phyloP scores from a whole-genome alignment of 92 coral and sea anemone genomes.

The Parazoanthus swiftii region DNA sequence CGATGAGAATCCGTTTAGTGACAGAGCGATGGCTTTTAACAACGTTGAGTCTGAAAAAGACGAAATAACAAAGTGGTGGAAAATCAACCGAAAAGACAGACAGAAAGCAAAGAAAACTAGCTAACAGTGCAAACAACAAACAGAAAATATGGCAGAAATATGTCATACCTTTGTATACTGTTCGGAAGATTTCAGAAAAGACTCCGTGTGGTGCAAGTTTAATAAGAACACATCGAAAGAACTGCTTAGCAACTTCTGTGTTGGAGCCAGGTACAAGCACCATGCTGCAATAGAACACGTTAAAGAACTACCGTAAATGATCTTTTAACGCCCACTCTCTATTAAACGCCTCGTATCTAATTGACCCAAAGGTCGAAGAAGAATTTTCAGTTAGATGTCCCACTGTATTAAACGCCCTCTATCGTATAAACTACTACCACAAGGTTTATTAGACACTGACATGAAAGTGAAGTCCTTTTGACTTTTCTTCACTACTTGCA shows the following conservation, averaged over 20 bases:
- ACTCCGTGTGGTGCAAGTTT: constrained; percentile 97
- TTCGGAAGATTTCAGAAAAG: constrained; percentile 93
- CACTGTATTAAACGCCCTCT: no score
- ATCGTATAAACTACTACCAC: no score
- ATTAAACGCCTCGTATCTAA: no score
- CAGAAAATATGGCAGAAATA: background rate
- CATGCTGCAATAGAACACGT: constrained; percentile 54
- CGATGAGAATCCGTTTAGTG: constrained; percentile 85
- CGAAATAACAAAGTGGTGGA: background rate
- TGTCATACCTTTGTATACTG: constrained; percentile 73
- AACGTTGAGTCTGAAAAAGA: constrained; percentile 75
- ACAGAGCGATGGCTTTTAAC: constrained; percentile 79
- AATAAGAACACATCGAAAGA: constrained; percentile 91
- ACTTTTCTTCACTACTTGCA: no score
- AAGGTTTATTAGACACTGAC: no score
- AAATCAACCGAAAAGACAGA: no score
- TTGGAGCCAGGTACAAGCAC: constrained; percentile 93
- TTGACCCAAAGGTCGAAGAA: no score
- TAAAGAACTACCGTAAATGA: no score
- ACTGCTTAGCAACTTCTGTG: constrained; percentile 93
- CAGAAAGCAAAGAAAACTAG: background rate
- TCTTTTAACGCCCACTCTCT: no score
- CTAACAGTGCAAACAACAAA: background rate
- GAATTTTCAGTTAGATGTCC: no score
- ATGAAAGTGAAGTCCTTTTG: no score